Evolutionary conservation across 53 echinoderm and acorn worm genomes (phyloP).

Genomic region (Patiria pectinifera): DNA sequence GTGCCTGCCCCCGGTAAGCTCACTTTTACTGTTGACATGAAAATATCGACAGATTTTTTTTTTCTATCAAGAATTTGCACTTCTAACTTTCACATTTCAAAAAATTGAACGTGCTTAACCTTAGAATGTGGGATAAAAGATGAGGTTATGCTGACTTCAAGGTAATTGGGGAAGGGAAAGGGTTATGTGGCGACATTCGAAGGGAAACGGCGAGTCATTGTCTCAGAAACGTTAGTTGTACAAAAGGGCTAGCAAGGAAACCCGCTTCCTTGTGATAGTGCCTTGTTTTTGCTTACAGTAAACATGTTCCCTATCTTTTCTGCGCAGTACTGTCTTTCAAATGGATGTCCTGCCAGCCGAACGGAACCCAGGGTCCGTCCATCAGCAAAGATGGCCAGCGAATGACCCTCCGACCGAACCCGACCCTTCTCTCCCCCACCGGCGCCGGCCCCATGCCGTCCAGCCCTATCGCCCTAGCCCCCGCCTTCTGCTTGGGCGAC

Average conservation of each 20-base stretch:
- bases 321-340: constrained; percentile 72
- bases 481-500: constrained; percentile 85
- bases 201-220: too few relatives aligned
- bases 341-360: constrained; percentile 72
- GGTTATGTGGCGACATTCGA: too few relatives aligned
- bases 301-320: neutral
- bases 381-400: constrained; percentile 80
- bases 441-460: constrained; percentile 66
- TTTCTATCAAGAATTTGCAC: neutral
- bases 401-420: constrained; percentile 50
- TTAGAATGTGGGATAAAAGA: too few relatives aligned
- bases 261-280: neutral
- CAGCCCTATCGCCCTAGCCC: constrained; percentile 73
- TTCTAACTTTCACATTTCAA: too few relatives aligned
- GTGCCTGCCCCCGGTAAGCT: constrained; percentile 75
- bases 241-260: neutral
- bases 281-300: neutral
- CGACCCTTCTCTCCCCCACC: constrained; percentile 60
- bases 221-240: too few relatives aligned
- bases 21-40: neutral
- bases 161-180: too few relatives aligned
- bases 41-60: neutral
- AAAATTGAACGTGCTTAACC: too few relatives aligned
- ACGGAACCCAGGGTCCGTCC: constrained; percentile 54
- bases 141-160: too few relatives aligned